Evolutionary conservation across 2,113 vertebrate genomes (phyloP).

Genomic region (Glareola pratincola): DNA sequence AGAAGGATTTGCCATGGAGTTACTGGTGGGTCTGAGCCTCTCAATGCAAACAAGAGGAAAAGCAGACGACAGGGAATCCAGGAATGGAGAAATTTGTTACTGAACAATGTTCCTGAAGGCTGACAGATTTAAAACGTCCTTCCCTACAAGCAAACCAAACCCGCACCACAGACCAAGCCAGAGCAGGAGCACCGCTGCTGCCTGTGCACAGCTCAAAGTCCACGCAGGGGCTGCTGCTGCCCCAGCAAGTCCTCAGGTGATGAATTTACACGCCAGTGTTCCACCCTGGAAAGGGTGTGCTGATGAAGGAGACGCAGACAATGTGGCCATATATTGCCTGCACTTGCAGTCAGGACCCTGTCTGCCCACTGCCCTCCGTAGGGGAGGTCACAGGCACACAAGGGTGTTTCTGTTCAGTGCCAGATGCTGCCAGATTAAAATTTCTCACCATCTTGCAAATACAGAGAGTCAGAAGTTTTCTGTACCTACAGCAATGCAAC

Average conservation of each 20-base stretch:
- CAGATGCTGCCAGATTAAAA: background rate
- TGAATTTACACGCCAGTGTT: background rate
- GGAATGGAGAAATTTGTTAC: background rate
- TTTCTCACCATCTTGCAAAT: background rate
- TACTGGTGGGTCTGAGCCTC: background rate
- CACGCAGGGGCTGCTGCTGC: background rate
- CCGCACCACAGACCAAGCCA: background rate
- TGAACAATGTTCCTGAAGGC: background rate
- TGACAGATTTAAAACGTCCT: background rate
- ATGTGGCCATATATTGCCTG: fast-evolving
- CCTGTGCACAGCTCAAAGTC: background rate
- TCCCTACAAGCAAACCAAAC: background rate
- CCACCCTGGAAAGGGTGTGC: background rate
- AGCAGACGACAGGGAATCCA: background rate
- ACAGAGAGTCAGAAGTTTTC: background rate
- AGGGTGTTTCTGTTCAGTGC: background rate
- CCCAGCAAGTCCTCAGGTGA: background rate
- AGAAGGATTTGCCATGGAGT: background rate
- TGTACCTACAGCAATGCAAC: background rate
- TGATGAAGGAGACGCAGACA: background rate
- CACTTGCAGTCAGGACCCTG: background rate
- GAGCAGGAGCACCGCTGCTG: background rate
- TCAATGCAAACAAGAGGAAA: background rate
- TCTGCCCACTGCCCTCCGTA: background rate
- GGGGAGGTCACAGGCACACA: background rate